Evolutionary conservation across 2,113 vertebrate genomes (phyloP), one percentile per base, ranked within the genome.

Genomic region (Myrmecobius fasciatus): DNA sequence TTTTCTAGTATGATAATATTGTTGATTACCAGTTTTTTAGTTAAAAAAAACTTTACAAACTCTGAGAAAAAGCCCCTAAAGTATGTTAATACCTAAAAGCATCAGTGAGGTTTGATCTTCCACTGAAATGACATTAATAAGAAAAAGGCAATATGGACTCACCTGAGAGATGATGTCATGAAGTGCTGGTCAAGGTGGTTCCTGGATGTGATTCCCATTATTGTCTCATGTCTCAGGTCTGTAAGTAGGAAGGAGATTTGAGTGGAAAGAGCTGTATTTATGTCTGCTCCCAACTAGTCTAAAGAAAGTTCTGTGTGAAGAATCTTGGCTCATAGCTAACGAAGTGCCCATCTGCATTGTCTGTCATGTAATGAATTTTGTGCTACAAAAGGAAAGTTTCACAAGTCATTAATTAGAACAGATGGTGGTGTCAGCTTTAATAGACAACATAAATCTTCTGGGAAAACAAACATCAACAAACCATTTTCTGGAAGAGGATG

Each of bases 331-430:
- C 93, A 52, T 95, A 83, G 43, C 36, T 94, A 56, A 92, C 53
- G 28, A 51, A 97, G 95, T 3, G 53, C 89, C 93, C 89, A 89
- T n/a, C 94, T 96, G 94, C 31, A 25, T 60, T 43, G n/a, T 89
- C 83, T 96, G 56, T 53, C 92, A 94, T 83, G 4, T 26, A 25
- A 52, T 53, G 67, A 67, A 92, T 94, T 83, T 83, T 53, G 91
- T 92, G 43, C 25, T 67, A 51, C n/a, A 93, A 91, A 91, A 96
- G 83, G 94, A 36, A 96, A 93, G 52, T 94, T 97, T 96, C 95
- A 95, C 88, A 97, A 96, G 90, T 93, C 93, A 93, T 95, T 97
- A 96, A 96, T 97, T 97, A 96, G 92, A 92, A 60, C 96, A 98
- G 97, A 95, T 95, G 95, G 92, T 91, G 49, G 52, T 51, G 14